Evolutionary conservation across 2,113 vertebrate genomes (phyloP).

Genomic region (Antennarius striatus): DNA sequence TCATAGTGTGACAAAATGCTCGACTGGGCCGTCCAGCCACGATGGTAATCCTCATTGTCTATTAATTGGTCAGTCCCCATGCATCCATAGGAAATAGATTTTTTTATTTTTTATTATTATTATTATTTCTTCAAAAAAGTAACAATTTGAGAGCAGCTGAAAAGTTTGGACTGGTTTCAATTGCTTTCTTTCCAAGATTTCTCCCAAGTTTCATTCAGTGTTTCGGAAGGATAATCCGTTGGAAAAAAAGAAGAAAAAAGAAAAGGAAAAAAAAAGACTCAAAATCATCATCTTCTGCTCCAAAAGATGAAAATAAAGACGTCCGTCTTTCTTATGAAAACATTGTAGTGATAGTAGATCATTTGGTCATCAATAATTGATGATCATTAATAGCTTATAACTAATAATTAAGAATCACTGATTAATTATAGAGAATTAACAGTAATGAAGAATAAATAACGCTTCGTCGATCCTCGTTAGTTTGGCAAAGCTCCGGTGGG

Average conservation of each 20-base stretch:
- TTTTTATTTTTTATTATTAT: too few species aligned
- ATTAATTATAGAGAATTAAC: constrained; percentile 74
- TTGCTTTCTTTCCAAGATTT: constrained; percentile 74
- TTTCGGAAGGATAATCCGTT: constrained; percentile 75
- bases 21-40: constrained; percentile 74
- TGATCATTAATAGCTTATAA: constrained; percentile 75
- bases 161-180: constrained; percentile 83
- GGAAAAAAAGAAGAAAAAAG: constrained; percentile 87
- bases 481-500: constrained; percentile 89
- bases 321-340: constrained; percentile 71
- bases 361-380: constrained; percentile 72
- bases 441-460: constrained; percentile 75
- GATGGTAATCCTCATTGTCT: constrained; percentile 96
- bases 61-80: constrained; percentile 87
- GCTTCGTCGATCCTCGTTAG: constrained; percentile 80
- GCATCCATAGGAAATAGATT: constrained; percentile 94
- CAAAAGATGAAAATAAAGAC: constrained; percentile 79
- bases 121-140: constrained; percentile 83
- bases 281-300: constrained; percentile 82
- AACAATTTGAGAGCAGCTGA: constrained; percentile 91
- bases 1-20: constrained; percentile 84
- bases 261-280: too few species aligned
- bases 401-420: constrained; percentile 75
- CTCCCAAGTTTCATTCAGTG: constrained; percentile 66
- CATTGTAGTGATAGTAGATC: constrained; percentile 62